These are phyloP conservation scores for Zapus hudsonius DNA, from an alignment of 2,113 vertebrate species.

Conservation along the genomic window DNA sequence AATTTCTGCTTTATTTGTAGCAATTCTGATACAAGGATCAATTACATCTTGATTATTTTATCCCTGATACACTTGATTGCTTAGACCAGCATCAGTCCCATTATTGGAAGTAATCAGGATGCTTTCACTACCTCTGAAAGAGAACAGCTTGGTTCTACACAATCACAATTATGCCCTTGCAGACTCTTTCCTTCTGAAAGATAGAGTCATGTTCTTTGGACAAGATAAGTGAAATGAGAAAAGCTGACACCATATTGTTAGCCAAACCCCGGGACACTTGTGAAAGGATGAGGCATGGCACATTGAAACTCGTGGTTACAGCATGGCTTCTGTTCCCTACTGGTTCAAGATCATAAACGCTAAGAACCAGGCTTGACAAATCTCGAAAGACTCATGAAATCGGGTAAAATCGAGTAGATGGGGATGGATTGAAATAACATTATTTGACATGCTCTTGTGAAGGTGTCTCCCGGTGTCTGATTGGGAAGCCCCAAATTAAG, in stretches of 20 bases:
- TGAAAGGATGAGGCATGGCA: conserved; percentile 42
- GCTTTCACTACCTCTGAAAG: conserved; percentile 59
- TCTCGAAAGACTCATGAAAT: neutral
- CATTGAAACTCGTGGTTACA: conserved; percentile 17
- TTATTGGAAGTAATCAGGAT: conserved; percentile 73
- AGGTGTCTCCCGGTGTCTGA: neutral
- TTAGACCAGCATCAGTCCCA: conserved; percentile 34
- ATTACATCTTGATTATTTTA: conserved; percentile 74
- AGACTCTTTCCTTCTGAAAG: conserved; percentile 51
- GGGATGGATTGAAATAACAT: neutral
- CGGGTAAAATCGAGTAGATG: conserved; percentile 35
- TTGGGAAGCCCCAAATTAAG: neutral
- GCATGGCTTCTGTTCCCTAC: neutral
- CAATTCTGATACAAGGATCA: conserved; percentile 68
- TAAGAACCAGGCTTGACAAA: neutral
- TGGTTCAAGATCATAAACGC: conserved; percentile 29
- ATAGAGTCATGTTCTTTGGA: conserved; percentile 56
- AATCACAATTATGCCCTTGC: conserved; percentile 66
- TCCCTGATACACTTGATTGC: conserved; percentile 68
- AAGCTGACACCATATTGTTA: conserved; percentile 49
- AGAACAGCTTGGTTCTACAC: conserved; percentile 55
- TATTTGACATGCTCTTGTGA: neutral
- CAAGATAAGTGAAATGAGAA: conserved; percentile 65
- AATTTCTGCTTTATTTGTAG: conserved; percentile 69
- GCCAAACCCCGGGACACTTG: conserved; percentile 1